Base-by-base conservation (phyloP, 2,888 invertebrate genomes). In the Dioctria rufipes region DNA sequence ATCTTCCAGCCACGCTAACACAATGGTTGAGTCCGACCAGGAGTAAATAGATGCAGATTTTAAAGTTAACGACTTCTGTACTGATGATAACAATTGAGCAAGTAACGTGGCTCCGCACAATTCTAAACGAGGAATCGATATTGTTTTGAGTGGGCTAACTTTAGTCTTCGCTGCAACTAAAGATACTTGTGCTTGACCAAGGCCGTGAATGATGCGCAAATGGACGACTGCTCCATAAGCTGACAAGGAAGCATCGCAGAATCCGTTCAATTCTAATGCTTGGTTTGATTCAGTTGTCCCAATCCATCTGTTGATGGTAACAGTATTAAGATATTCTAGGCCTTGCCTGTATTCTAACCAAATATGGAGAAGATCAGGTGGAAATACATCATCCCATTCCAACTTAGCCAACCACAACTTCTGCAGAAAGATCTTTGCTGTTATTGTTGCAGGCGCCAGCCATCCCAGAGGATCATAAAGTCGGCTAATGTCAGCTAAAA, bases 381-480 rank as follows among this genome's bases (percentile, higher is more conserved):
- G 63, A 4, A 63, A 11, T 6, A 37, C 4, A 39, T 63, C 63
- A n/a, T 78, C 58, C 78, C 78, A 67, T 4, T 11, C 42, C 2
- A 39, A 65, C 4, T 42, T 42, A 65, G 65, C 40, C 11, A 39
- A n/a, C 78, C 67, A 78, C 2, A 78, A 39, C 3, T 51, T 37
- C 25, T 78, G 78, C n/a, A 78, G 8, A 13, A 78, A 13, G 3
- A 66, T n/a, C 25, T 78, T 67, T 11, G 54, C 67, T 6, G 5
- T 13, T 2, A 78, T 39, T 5, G 65, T 51, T 0, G 61, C 58
- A n/a, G 78, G 58, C n/a, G 78, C 0, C 3, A 78, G 6, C 78
- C 66, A 78, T 4, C 67, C 78, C 4, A 40, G 51, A 3, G 78
- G 67, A 6, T 78, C 66, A 11, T 65, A 78, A 1, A 78, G 3